Percentiles rank a stretch among this genome's conserved stretches.
phyloP scores from a whole-genome alignment of 1,140 invertebrate genomes.

The Gerris buenoi region DNA sequence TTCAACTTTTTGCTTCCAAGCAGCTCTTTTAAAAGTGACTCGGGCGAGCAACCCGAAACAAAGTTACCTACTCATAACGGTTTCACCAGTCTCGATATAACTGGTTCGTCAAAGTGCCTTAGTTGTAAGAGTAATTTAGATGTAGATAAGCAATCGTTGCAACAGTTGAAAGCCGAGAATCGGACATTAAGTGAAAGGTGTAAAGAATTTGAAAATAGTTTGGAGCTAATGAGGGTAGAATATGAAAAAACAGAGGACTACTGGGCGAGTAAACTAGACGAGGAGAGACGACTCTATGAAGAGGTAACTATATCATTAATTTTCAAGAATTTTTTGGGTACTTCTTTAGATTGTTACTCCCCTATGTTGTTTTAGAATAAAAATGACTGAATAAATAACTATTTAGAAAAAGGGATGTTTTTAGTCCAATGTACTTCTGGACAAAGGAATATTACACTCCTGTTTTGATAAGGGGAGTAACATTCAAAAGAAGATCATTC shows the following conservation, averaged over 20 bases:
- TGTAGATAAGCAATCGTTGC: neutral
- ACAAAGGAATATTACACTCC: no score
- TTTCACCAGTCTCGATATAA: neutral
- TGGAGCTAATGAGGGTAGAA: conserved; percentile 54
- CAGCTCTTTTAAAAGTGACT: neutral
- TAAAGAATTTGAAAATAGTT: conserved; percentile 48
- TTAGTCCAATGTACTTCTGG: no score
- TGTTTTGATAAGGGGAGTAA: no score
- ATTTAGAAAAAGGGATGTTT: no score
- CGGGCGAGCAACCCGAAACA: neutral
- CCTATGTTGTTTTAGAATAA: no score
- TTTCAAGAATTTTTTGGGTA: conserved; percentile 6
- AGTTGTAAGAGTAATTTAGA: conserved; percentile 1
- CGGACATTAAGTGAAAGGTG: conserved; percentile 37
- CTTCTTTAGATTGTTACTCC: no score
- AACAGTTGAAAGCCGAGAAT: conserved; percentile 30
- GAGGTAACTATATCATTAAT: conserved; percentile 27
- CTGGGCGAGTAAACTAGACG: conserved; percentile 59
- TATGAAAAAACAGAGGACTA: conserved; percentile 75
- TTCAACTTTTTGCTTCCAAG: neutral
- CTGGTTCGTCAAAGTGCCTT: conserved; percentile 5
- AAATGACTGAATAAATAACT: no score
- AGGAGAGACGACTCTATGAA: conserved; percentile 56
- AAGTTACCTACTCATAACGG: neutral
- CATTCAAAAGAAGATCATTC: no score